Evolutionary conservation across 2,888 invertebrate species (phyloP).

Genomic region (Callinectes sapidus): DNA sequence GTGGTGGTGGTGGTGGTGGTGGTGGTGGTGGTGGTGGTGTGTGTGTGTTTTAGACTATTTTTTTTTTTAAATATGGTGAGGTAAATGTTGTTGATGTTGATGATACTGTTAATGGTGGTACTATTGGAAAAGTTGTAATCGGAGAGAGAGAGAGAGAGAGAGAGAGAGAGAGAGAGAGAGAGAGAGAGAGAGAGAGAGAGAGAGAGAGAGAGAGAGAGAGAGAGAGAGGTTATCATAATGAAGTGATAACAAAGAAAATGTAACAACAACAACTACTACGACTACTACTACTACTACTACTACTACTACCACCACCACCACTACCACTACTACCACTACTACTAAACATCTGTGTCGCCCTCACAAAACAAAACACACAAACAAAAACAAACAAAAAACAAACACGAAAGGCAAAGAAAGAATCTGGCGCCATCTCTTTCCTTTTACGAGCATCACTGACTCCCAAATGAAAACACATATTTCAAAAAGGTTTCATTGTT

Average conservation of each 20-base stretch:
- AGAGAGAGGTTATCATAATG: neutral
- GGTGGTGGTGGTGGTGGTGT: neutral
- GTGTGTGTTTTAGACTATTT: neutral
- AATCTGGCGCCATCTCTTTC: neutral
- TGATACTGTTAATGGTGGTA: too few species aligned
- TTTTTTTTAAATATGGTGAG: neutral
- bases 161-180: neutral
- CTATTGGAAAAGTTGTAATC: neutral
- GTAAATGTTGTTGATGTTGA: too few species aligned
- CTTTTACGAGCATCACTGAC: constrained; percentile 19
- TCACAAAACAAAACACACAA: neutral
- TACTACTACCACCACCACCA: too few species aligned
- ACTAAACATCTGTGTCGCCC: too few species aligned
- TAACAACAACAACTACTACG: neutral
- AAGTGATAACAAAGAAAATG: neutral
- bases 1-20: neutral
- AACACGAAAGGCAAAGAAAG: neutral
- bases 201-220: neutral
- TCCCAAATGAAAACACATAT: constrained; percentile 21
- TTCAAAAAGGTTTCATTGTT: constrained; percentile 17
- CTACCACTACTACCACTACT: neutral
- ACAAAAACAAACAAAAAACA: neutral
- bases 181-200: neutral
- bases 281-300: neutral
- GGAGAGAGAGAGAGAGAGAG: neutral